Base-by-base conservation (phyloP, 2,888 invertebrate genomes). In the Spodoptera picta region DNA sequence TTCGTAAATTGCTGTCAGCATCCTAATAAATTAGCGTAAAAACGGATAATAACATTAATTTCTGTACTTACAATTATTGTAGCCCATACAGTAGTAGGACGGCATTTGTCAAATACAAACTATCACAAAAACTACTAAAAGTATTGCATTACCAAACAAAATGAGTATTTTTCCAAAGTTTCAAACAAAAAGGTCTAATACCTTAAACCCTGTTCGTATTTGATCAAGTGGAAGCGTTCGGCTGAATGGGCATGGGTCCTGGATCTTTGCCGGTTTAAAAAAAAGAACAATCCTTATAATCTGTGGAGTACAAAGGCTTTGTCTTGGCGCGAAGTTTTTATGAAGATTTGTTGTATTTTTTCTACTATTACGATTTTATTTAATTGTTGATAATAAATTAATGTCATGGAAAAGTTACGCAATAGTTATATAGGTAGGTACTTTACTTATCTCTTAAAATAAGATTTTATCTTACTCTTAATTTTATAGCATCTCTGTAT, bases 211-310 rank as follows among this genome's bases (percentile, higher is more conserved):
- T 83, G 85, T 83, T 84, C 79, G 72, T 70, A 79, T 73, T 82
- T 81, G 79, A 87, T 89, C 82, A 85, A 80, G 86, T 85, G 88
- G 85, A 89, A 88, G 80, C 65, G 66, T 62, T 56, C 83, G 87
- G 84, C 80, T 85, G 86, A 82, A 78, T 81, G 87, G 65, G 65
- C 70, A 65, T 7, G 64, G 53, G 56, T 52, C 73, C 75, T 79
- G 68, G 49, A 66, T 67, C 82, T 77, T 76, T 74, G 78, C 63
- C 75, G 70, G 54, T 60, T 47, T 62, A 48, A 63, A 70, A 69
- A 27, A 76, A 80, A 77, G 73, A 77, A 64, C 65, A 52, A 66
- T 55, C 27, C 68, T 53, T 73, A 55, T 66, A 59, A 77, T 78
- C 76, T 70, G 76, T 76, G 60, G 48, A 68, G 71, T 60, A 80